A percentile compares a stretch with the other conserved stretches of the same genome.
phyloP scores from a whole-genome alignment of 2,797 vertebrate species.

The Notolepis coatsorum region DNA sequence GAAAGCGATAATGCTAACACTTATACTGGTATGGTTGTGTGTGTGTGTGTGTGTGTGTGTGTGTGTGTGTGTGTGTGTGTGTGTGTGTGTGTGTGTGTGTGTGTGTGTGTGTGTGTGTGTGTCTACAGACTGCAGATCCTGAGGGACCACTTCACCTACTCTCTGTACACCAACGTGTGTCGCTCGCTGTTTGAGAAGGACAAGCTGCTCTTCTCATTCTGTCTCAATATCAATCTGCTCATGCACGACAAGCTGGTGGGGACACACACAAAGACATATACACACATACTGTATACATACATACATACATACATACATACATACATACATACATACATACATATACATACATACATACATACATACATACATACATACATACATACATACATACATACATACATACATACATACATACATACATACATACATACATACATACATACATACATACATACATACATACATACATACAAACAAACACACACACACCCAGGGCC shows the following conservation, averaged over 20 bases:
- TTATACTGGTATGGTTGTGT: no score
- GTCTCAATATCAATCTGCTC: conserved; percentile 87
- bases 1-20: no score
- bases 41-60: not conserved
- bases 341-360: conserved; percentile 9
- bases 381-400: no score
- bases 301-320: conserved; percentile 4
- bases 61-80: not conserved
- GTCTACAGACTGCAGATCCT: conserved; percentile 86
- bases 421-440: conserved; percentile 4
- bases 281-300: conserved; percentile 1
- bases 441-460: not conserved
- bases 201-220: conserved; percentile 92
- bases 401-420: no score
- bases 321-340: conserved; percentile 5
- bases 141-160: conserved; percentile 89
- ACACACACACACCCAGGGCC: conserved; percentile 2
- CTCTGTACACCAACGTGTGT: conserved; percentile 87
- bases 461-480: not conserved
- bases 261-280: conserved; percentile 3
- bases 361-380: not conserved
- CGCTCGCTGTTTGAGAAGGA: conserved; percentile 93
- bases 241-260: conserved; percentile 83
- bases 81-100: not conserved
- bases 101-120: not conserved